Base-by-base conservation (phyloP, 1,140 invertebrate genomes). In the Orchestia grillus region DNA sequence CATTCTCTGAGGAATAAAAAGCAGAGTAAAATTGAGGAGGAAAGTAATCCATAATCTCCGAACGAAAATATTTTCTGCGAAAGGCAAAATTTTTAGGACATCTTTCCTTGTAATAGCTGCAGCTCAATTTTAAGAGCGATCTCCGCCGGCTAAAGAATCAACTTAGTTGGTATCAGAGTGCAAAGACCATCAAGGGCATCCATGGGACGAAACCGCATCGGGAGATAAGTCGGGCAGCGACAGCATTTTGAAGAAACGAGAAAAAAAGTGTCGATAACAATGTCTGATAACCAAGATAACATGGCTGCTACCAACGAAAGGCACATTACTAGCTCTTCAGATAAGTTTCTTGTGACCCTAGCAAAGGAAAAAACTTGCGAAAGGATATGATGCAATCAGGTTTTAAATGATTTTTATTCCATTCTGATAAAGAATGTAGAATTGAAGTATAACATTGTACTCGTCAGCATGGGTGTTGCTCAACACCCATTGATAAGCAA, bases 401-500 rank as follows among this genome's bases (percentile, higher is more conserved):
- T 94, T 45, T 94, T 94, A 94, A 44, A 94, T 94, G 41, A 94
- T 94, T 94, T 44, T 94, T 47, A 94, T 94, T 94, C 44, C 88
- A 91, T 94, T 94, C 92, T 94, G 92, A 94, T 94, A 94, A 94
- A 94, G 92, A 94, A 47, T 44, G 92, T 94, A 94, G 44, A 94
- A 94, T 47, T 94, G 92, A 94, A 44, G 92, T 45, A 94, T 94
- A 94, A 94, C 92, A 94, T 94, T 94, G 92, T 94, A 94, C 92
- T 94, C 44, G 44, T 94, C 43, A 47, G 92, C 92, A 94, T 45
- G 44, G 92, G 44, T 47, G 44, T 40, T 40, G 43, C 44, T 41
- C 41, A 94, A 44, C 92, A 47, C 92, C 92, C 43, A 40, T 44
- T 94, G 40, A 94, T 94, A 94, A 94, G 92, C 92, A 94, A 94